Evolutionary conservation across 2,797 vertebrate genomes (phyloP).

Genomic region (Cirrhinus mrigala): DNA sequence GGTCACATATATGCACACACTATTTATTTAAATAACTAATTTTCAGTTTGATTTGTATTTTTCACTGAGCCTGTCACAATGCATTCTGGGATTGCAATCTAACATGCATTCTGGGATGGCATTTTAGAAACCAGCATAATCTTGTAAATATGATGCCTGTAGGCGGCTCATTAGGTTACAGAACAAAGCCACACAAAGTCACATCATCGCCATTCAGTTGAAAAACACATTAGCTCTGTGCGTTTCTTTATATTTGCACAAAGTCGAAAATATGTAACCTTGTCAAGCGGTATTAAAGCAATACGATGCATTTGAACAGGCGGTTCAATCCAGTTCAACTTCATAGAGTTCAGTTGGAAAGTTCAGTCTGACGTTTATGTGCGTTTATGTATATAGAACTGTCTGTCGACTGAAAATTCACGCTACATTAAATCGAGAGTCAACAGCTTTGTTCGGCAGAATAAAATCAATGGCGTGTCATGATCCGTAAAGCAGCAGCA

Average conservation of each 20-base stretch:
- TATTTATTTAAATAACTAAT: neutral
- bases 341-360: constrained; percentile 8
- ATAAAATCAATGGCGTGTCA: neutral
- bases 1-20: neutral
- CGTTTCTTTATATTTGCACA: neutral
- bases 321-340: neutral
- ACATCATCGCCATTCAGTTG: neutral
- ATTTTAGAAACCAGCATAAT: neutral
- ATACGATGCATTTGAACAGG: neutral
- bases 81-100: neutral
- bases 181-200: neutral
- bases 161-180: neutral
- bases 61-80: neutral
- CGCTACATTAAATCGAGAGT: neutral
- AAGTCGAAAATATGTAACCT: neutral
- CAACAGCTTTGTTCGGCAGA: neutral
- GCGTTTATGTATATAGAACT: neutral
- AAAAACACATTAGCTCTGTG: neutral
- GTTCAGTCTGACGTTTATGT: neutral
- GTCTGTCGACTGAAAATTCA: neutral
- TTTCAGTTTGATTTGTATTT: neutral
- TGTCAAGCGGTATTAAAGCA: neutral
- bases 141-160: neutral
- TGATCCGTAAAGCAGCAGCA: constrained; percentile 5
- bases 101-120: neutral